These are phyloP conservation scores for Platalea minor DNA, from an alignment of 2,797 vertebrate species.

Conservation along the genomic window DNA sequence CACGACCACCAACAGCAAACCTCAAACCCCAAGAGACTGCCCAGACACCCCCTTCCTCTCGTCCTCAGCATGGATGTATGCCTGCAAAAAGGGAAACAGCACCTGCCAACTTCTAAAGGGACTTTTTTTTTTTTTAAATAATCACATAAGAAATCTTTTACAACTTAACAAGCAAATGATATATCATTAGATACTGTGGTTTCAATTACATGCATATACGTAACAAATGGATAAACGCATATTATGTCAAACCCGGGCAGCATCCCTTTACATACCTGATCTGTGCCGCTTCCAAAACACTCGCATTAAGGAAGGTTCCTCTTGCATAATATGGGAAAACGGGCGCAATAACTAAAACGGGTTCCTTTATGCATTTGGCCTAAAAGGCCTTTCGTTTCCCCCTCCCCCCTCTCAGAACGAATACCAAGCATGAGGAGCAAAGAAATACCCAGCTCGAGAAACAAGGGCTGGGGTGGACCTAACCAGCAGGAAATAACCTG, in stretches of 20 bases:
- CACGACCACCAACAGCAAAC: not conserved
- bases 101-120: not conserved
- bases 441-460: not conserved
- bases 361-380: not conserved
- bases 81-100: not conserved
- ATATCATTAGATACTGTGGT: not conserved
- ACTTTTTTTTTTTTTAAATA: not conserved
- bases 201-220: not conserved
- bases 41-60: not conserved
- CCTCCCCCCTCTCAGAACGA: not conserved
- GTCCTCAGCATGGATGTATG: not conserved
- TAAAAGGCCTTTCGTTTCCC: not conserved
- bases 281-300: not conserved
- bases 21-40: not conserved
- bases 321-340: not conserved
- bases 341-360: not conserved
- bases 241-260: not conserved
- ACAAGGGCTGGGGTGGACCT: not conserved
- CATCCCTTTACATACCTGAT: not conserved
- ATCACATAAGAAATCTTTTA: not conserved
- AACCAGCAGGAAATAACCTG: rapidly evolving
- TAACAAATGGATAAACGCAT: not conserved
- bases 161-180: not conserved
- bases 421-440: not conserved
- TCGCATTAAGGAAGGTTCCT: not conserved